phyloP scores from a whole-genome alignment of 2,113 vertebrate species.

The Pterocles burchelli region DNA sequence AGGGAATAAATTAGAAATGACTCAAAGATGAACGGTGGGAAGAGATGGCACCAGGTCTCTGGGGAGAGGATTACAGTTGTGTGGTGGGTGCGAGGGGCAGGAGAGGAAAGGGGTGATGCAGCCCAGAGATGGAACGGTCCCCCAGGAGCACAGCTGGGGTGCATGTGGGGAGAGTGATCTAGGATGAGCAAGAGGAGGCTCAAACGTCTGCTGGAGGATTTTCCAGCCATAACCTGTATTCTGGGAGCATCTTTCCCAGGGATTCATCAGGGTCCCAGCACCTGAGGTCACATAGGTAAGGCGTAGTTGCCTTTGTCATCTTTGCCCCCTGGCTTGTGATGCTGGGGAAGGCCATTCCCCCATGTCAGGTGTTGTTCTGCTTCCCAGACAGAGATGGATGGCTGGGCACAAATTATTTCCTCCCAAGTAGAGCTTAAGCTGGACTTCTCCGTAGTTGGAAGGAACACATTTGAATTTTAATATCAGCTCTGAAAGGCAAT shows the following conservation, averaged over 20 bases:
- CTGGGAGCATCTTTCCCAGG: not conserved
- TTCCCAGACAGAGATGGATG: not conserved
- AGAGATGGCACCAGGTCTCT: not conserved
- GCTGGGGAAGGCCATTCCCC: not conserved
- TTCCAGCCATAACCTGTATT: not conserved
- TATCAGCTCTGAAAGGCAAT: not conserved
- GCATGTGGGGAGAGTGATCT: not conserved
- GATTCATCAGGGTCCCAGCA: not conserved
- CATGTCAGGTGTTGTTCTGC: not conserved
- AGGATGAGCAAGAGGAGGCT: not conserved
- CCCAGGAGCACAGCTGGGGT: not conserved
- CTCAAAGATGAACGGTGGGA: not conserved
- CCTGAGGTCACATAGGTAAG: not conserved
- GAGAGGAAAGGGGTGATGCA: not conserved
- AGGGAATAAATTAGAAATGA: not conserved
- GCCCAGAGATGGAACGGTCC: accelerated
- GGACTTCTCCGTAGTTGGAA: not conserved
- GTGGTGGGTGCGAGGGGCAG: not conserved
- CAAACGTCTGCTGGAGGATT: not conserved
- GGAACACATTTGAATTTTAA: not conserved
- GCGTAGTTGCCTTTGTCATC: not conserved
- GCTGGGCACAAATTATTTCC: not conserved
- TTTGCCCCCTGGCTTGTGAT: not conserved
- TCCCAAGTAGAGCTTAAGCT: not conserved
- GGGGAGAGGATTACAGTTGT: not conserved